Evolutionary conservation across 2,888 invertebrate species (phyloP), one percentile per base, ranked within the genome.

Genomic region (Lasioglossum morio): DNA sequence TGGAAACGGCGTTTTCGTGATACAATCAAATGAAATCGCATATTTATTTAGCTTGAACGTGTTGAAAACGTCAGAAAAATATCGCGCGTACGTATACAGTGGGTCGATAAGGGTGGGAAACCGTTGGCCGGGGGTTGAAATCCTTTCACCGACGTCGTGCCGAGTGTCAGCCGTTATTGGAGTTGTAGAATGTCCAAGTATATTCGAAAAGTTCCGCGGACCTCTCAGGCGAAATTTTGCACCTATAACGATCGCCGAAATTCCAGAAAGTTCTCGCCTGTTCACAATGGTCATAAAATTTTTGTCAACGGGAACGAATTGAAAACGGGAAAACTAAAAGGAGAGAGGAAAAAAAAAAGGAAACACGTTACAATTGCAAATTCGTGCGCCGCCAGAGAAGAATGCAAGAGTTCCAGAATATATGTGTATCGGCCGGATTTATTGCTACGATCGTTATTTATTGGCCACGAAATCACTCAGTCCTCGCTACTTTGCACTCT

Each of bases 151-250:
- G 75, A 83, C 85, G 79, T 77, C 72, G 57, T 1, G 48, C 82
- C 82, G 79, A 74, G 72, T 80, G 82, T 89, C 89, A 86, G 83
- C 84, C 82, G 84, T 89, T 89, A 84, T 84, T 81, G 84, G 75
- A 88, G 86, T 81, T 84, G 82, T 83, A 89, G 89, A 89, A 89
- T 88, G 84, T 77, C 82, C 76, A 83, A 87, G 81, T 86, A 86
- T 86, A 79, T 86, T 81, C 70, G 80, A 19, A 82, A 81, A 89
- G 79, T 81, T 80, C 57, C 76, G 60, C 48, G 74, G 70, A 70
- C 72, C 63, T 63, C 70, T 77, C 70, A 53, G 27, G 72, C 75
- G 53, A 83, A 82, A 87, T 85, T 84, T 86, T 76, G 37, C 81
- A 40, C 77, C 77, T 72, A 70, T 77, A 83, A 88, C 77, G 74